Evolutionary conservation across 2,888 invertebrate species (phyloP).

Genomic region (Pilophorus perplexus): DNA sequence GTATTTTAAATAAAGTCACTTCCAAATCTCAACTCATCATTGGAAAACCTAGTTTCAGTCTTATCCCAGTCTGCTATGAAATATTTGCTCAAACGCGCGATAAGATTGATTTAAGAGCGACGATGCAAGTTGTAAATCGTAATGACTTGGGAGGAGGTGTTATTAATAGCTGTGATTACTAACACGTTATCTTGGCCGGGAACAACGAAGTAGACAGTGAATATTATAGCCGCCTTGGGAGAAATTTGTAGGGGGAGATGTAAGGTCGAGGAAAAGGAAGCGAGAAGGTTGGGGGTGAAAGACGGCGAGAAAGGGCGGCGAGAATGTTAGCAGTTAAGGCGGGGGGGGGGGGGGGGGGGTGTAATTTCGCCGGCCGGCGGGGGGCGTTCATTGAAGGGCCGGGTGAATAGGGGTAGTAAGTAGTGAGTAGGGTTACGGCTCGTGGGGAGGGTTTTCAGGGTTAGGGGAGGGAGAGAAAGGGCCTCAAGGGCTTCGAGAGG

Average conservation of each 20-base stretch:
- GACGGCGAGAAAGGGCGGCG: neutral
- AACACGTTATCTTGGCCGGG: no score
- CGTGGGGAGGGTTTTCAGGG: no score
- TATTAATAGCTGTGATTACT: no score
- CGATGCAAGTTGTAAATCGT: no score
- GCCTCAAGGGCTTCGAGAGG: constrained; percentile 13
- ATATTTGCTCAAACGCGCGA: no score
- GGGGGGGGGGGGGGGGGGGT: neutral
- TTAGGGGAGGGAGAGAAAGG: neutral
- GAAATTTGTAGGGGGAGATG: neutral
- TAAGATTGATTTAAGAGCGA: no score
- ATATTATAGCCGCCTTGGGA: neutral
- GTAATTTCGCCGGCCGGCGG: neutral
- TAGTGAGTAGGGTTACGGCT: neutral
- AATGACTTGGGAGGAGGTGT: no score
- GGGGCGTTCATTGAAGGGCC: neutral
- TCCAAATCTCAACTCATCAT: no score
- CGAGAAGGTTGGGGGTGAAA: neutral
- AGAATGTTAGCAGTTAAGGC: neutral
- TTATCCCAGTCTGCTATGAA: no score
- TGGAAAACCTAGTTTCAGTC: no score
- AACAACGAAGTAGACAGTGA: neutral
- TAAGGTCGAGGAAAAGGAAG: neutral
- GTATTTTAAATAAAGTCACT: no score
- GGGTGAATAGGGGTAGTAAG: neutral